Evolutionary conservation across 2,113 vertebrate genomes (phyloP).

Genomic region (Bostrychus sinensis): DNA sequence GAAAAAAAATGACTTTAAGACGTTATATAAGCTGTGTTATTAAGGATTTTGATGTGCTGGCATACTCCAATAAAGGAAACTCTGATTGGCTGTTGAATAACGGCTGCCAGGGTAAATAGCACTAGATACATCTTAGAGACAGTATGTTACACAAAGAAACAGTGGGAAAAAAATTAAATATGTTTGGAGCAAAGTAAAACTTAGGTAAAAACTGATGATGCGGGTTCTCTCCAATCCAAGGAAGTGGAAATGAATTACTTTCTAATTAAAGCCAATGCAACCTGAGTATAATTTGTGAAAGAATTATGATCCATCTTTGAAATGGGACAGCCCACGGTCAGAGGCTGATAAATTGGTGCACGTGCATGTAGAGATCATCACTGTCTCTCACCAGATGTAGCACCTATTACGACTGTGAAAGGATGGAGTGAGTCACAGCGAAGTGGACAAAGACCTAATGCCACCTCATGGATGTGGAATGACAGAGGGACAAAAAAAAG

Average conservation of each 20-base stretch:
- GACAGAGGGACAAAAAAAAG: neutral
- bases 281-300: conserved; percentile 60
- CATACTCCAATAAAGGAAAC: too few relatives aligned
- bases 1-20: too few relatives aligned
- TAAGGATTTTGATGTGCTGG: too few relatives aligned
- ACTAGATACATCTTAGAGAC: too few relatives aligned
- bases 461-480: conserved; percentile 27
- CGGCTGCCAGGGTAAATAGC: too few relatives aligned
- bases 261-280: conserved; percentile 44
- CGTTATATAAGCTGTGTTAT: too few relatives aligned
- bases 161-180: too few relatives aligned
- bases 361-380: neutral
- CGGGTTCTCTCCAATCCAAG: too few relatives aligned
- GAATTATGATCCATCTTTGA: conserved; percentile 42
- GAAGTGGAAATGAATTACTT: conserved; percentile 45
- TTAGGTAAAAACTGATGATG: too few relatives aligned
- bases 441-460: conserved; percentile 19
- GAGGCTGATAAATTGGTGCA: conserved; percentile 2
- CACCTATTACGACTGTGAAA: neutral
- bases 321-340: conserved; percentile 16
- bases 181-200: too few relatives aligned
- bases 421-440: conserved; percentile 18
- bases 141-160: too few relatives aligned
- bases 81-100: too few relatives aligned
- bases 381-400: neutral